Evolutionary conservation across 2,113 vertebrate species (phyloP).

Genomic region (Eudyptes chrysolophus): DNA sequence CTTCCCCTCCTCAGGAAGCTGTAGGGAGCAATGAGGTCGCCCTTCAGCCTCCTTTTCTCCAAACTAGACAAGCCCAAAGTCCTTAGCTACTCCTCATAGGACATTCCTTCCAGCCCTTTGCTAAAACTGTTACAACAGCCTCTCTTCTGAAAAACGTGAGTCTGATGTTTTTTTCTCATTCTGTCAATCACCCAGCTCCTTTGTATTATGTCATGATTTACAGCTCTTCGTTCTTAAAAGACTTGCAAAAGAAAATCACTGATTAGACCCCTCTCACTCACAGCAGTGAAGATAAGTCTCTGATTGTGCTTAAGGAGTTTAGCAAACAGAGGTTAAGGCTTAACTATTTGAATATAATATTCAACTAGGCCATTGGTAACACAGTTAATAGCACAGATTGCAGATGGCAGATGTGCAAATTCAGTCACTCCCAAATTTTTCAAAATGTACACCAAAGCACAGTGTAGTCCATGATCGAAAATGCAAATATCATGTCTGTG

Average conservation of each 20-base stretch:
- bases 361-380: neutral
- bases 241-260: neutral
- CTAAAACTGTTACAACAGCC: neutral
- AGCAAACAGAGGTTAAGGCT: neutral
- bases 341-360: neutral
- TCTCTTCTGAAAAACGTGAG: neutral
- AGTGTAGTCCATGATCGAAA: neutral
- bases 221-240: neutral
- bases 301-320: neutral
- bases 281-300: neutral
- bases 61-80: neutral
- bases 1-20: neutral
- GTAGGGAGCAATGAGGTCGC: fast-evolving
- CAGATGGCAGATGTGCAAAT: neutral
- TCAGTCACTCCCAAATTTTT: neutral
- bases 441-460: neutral
- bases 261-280: neutral
- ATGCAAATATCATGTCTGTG: neutral
- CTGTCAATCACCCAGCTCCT: neutral
- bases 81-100: fast-evolving
- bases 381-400: neutral
- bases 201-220: neutral
- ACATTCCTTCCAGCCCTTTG: neutral
- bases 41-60: neutral
- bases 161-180: neutral